Evolutionary conservation across 2,113 vertebrate genomes (phyloP).

Genomic region (Lagopus muta): DNA sequence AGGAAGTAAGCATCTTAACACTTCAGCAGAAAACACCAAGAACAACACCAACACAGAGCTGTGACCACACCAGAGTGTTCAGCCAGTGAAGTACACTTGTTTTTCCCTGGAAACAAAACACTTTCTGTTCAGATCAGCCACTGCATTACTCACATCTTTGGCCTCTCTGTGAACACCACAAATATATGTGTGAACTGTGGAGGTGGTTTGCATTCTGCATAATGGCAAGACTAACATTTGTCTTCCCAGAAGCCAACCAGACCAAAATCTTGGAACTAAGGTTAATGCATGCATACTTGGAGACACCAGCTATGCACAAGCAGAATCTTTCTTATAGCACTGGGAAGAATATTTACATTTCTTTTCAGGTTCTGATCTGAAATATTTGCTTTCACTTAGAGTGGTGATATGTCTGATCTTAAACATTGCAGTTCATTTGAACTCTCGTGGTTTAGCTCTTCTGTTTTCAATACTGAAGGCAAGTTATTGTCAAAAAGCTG

Average conservation of each 20-base stretch:
- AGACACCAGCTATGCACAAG: background rate
- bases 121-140: background rate
- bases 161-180: background rate
- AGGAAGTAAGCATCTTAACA: background rate
- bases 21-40: background rate
- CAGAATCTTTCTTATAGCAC: background rate
- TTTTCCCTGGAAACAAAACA: background rate
- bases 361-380: background rate
- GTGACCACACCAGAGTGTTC: background rate
- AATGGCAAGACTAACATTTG: background rate
- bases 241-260: background rate
- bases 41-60: background rate
- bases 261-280: background rate
- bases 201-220: background rate
- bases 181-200: background rate
- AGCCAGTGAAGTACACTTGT: background rate
- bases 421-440: background rate
- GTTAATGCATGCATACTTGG: background rate
- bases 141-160: background rate
- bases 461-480: background rate
- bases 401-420: background rate
- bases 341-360: background rate
- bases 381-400: background rate
- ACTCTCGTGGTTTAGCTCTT: background rate
- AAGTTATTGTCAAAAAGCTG: slow-evolving; percentile 25